Percentiles rank a stretch among this genome's conserved stretches.
phyloP scores from a whole-genome alignment of 2,888 invertebrate species.

The Agrotis exclamationis region DNA sequence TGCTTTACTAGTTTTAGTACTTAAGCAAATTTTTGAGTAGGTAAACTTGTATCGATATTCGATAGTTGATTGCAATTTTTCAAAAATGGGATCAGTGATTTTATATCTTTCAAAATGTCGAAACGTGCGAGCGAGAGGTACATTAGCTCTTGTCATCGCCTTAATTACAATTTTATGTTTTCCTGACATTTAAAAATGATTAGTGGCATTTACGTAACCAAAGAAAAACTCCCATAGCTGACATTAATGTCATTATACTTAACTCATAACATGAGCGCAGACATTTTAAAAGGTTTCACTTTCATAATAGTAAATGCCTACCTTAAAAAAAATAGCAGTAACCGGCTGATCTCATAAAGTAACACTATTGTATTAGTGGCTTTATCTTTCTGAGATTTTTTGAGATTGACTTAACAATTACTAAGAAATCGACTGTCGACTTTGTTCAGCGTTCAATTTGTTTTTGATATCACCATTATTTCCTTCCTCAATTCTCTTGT shows the following conservation, averaged over 20 bases:
- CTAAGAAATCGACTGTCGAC: conserved; percentile 24
- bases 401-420: conserved; percentile 18
- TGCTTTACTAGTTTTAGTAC: no score
- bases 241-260: conserved; percentile 8
- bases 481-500: conserved; percentile 34
- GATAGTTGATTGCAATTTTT: no score
- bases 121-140: no score
- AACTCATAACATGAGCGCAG: background rate
- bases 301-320: background rate
- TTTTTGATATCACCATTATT: conserved; percentile 16
- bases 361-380: conserved; percentile 20
- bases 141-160: no score
- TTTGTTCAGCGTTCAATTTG: background rate
- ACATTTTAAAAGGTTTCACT: conserved; percentile 1
- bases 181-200: background rate
- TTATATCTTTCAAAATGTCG: no score
- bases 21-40: no score
- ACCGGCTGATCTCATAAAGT: background rate
- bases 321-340: background rate
- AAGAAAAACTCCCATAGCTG: background rate
- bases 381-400: conserved; percentile 48
- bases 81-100: no score
- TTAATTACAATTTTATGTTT: background rate
- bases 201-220: background rate
- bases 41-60: no score